Evolutionary conservation across 2,797 vertebrate species (phyloP).

Genomic region (Australoheros facetus): DNA sequence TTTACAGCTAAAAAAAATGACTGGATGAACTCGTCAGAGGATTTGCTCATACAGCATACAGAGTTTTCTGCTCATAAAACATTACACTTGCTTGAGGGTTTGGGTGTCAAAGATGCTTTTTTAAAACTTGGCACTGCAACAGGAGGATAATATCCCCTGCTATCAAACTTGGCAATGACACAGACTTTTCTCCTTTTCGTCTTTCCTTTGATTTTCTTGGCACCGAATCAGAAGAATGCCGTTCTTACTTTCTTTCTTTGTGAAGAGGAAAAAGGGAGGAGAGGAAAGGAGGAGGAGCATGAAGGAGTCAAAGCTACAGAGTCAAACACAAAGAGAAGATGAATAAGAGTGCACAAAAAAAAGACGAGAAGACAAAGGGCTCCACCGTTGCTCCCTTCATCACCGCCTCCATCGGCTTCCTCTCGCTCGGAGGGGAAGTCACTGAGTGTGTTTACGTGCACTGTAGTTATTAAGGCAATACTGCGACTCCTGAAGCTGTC

Average conservation of each 20-base stretch:
- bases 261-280: not conserved
- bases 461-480: not conserved
- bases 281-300: not conserved
- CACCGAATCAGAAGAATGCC: slow-evolving; percentile 24
- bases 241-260: slow-evolving; percentile 4
- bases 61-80: slow-evolving; percentile 12
- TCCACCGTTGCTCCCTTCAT: slow-evolving; percentile 36
- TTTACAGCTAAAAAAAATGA: not conserved
- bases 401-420: slow-evolving; percentile 34
- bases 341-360: not conserved
- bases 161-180: slow-evolving; percentile 35
- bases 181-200: slow-evolving; percentile 1
- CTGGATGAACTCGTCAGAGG: not conserved
- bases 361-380: slow-evolving; percentile 31
- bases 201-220: slow-evolving; percentile 42
- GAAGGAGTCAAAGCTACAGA: slow-evolving; percentile 11
- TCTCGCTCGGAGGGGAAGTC: slow-evolving; percentile 19
- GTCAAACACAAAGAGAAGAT: slow-evolving; percentile 7
- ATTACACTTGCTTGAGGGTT: slow-evolving; percentile 7
- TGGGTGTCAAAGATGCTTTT: slow-evolving; percentile 1
- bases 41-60: not conserved
- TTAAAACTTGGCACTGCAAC: slow-evolving; percentile 27
- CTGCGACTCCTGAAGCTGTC: not conserved
- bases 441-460: slow-evolving; percentile 46
- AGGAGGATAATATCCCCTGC: slow-evolving; percentile 14